These are phyloP conservation scores for Diarsia rubi DNA, from an alignment of 2,888 invertebrate species.

Conservation along the genomic window DNA sequence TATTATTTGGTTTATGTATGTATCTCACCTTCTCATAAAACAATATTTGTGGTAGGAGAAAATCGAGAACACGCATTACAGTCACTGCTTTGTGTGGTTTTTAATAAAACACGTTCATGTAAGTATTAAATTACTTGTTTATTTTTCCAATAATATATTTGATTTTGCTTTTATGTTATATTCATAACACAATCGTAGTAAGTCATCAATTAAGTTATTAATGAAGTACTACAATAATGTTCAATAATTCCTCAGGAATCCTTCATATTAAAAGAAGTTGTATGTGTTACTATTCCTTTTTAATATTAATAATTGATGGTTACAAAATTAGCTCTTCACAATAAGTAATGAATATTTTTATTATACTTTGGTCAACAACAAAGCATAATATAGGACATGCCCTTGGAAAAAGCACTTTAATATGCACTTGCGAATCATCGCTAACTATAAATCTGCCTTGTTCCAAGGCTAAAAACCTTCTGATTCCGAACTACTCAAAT, in stretches of 20 bases:
- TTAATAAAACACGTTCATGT: slow-evolving; percentile 33
- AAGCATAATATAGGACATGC: neutral
- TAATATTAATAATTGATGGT: neutral
- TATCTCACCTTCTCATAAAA: neutral
- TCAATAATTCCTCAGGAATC: neutral
- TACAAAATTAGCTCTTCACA: neutral
- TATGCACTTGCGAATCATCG: slow-evolving; percentile 39
- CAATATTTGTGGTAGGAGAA: slow-evolving; percentile 34
- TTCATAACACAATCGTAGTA: neutral
- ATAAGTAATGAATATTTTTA: neutral
- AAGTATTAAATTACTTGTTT: slow-evolving; percentile 14
- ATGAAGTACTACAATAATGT: neutral
- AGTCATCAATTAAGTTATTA: neutral
- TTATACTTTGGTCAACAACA: neutral
- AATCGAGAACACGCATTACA: slow-evolving; percentile 37
- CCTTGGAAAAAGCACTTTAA: slow-evolving; percentile 5
- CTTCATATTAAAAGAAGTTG: neutral
- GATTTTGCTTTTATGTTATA: neutral
- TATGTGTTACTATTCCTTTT: neutral
- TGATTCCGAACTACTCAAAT: neutral
- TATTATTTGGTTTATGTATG: slow-evolving; percentile 10
- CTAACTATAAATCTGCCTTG: neutral
- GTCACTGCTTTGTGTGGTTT: slow-evolving; percentile 36
- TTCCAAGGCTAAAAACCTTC: slow-evolving; percentile 22
- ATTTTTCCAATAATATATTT: neutral